phyloP scores from a whole-genome alignment of 30 jellyfish, hydroid and myxozoan genomes.

The Morbakka virulenta region DNA sequence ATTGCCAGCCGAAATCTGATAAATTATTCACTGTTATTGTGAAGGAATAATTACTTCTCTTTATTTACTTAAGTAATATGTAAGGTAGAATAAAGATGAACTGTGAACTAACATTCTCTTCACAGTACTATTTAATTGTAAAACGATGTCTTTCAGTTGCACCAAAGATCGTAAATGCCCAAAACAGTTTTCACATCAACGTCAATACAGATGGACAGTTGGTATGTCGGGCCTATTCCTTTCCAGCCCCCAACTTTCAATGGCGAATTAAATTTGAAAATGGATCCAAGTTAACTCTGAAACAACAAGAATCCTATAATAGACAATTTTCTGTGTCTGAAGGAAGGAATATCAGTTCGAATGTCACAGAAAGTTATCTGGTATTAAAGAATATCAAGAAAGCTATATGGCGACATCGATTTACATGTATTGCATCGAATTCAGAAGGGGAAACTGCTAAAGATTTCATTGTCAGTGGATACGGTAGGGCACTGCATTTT shows the following conservation, averaged over 20 bases:
- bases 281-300: not conserved
- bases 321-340: conserved; percentile 9
- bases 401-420: conserved; percentile 21
- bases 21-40: no score
- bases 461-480: conserved; percentile 23
- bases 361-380: conserved; percentile 18
- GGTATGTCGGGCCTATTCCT: conserved; percentile 48
- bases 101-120: no score
- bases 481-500: conserved; percentile 13
- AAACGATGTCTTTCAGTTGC: conserved; percentile 29
- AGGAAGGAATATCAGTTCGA: not conserved
- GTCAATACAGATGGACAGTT: conserved; percentile 38
- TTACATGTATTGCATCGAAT: conserved; percentile 56
- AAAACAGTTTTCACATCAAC: conserved; percentile 37
- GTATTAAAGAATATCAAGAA: conserved; percentile 7
- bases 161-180: conserved; percentile 2
- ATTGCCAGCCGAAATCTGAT: no score
- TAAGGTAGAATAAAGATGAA: no score
- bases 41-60: no score
- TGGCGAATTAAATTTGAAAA: conserved; percentile 10
- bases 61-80: no score
- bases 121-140: no score
- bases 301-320: not conserved
- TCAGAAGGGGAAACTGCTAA: conserved; percentile 22
- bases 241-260: conserved; percentile 24